Evolutionary conservation across 1,140 invertebrate genomes (phyloP).

Genomic region (Alviniconcha marisindica): DNA sequence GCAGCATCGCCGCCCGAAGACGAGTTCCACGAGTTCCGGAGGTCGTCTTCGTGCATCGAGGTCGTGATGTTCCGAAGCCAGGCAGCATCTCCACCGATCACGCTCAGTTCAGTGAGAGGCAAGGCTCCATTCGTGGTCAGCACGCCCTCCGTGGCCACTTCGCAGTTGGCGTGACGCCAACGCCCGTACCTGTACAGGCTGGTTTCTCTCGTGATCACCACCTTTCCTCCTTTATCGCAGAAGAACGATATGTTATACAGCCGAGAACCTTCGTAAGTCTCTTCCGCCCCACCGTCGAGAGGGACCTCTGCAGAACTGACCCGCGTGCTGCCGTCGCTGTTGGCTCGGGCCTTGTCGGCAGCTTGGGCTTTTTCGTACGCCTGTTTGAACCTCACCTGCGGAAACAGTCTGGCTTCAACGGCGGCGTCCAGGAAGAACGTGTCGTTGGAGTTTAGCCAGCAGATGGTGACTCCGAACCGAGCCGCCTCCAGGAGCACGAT

Average conservation of each 20-base stretch:
- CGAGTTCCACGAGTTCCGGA: background rate
- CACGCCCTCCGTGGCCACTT: background rate
- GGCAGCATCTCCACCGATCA: background rate
- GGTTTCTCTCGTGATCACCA: background rate
- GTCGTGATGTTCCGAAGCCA: constrained; percentile 16
- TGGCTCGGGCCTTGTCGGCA: background rate
- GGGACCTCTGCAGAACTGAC: no score
- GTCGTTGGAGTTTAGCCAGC: background rate
- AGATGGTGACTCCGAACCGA: background rate
- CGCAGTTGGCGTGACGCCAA: background rate
- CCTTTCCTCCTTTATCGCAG: background rate
- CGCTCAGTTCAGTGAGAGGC: background rate
- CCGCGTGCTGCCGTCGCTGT: no score
- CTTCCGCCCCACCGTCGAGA: background rate
- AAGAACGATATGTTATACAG: constrained; percentile 9
- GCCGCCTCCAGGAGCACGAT: background rate
- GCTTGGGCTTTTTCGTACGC: background rate
- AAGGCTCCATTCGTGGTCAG: background rate
- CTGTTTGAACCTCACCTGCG: background rate
- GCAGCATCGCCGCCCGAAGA: background rate
- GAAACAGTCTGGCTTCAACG: background rate
- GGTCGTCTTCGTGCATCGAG: background rate
- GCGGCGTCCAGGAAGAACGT: constrained; percentile 4
- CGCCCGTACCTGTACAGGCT: background rate
- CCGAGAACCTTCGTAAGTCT: background rate